These are phyloP conservation scores for Melipona bicolor DNA, from an alignment of 2,888 invertebrate genomes.

Conservation along the genomic window DNA sequence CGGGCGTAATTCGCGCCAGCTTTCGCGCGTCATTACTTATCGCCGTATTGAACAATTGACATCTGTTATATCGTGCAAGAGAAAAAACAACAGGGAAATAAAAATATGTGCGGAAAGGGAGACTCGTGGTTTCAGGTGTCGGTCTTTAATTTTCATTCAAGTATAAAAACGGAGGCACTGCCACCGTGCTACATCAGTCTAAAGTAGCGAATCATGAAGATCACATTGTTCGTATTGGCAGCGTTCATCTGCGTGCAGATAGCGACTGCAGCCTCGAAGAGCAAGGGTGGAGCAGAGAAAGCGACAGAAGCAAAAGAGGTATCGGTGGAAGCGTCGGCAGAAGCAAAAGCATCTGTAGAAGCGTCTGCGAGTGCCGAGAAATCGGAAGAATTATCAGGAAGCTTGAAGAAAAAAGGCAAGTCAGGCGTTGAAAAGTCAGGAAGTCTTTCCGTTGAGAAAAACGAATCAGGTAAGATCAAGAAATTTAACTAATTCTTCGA, in stretches of 20 bases:
- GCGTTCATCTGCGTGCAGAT: constrained; percentile 2
- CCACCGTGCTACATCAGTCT: not conserved
- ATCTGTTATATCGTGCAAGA: not conserved
- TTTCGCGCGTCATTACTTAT: not conserved
- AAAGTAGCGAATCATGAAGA: constrained; percentile 14
- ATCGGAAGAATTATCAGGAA: not conserved
- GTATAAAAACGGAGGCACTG: constrained; percentile 19
- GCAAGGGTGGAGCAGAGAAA: no score
- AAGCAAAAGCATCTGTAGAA: not conserved
- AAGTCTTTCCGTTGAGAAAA: no score
- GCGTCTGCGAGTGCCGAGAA: not conserved
- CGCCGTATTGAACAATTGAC: not conserved
- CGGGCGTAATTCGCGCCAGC: not conserved
- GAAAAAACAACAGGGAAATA: not conserved
- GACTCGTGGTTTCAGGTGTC: not conserved
- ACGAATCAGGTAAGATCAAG: not conserved
- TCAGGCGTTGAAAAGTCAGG: no score
- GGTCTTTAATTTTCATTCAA: no score
- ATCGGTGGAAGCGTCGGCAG: not conserved
- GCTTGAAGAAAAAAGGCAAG: no score
- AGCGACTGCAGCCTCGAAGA: not conserved
- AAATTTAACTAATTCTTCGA: no score
- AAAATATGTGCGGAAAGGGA: not conserved
- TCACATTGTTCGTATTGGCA: not conserved
- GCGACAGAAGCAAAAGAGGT: no score